A percentile compares a stretch with the other conserved stretches of the same genome.
These are phyloP conservation scores for Drosophila suboccidentalis DNA, from an alignment of 2,888 invertebrate genomes.

Conservation along the genomic window DNA sequence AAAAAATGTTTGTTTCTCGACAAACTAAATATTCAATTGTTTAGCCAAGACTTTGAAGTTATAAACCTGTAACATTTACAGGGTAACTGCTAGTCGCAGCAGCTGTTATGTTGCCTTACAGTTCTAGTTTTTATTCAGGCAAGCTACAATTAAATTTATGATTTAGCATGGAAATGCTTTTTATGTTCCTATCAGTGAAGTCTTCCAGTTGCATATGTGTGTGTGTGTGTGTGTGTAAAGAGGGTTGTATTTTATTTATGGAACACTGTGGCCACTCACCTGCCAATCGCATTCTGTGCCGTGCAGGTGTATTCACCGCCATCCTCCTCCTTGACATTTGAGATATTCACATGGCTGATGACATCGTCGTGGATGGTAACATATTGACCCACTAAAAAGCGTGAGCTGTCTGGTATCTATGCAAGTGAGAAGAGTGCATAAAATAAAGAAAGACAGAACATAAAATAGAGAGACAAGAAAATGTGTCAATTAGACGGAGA, in stretches of 20 bases:
- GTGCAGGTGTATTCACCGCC: constrained; percentile 95
- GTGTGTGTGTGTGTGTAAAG: constrained; percentile 15
- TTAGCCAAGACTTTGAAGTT: neutral
- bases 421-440: neutral
- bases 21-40: neutral
- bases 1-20: no score
- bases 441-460: no score
- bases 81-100: constrained; percentile 1
- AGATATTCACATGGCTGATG: constrained; percentile 96
- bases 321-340: constrained; percentile 94
- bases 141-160: constrained; percentile 78
- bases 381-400: constrained; percentile 96
- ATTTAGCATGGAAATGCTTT: constrained; percentile 80
- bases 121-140: constrained; percentile 46
- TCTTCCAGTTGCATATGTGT: constrained; percentile 7
- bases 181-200: constrained; percentile 54
- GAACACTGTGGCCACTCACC: constrained; percentile 83
- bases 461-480: constrained; percentile 18
- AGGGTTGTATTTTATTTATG: constrained; percentile 60
- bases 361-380: constrained; percentile 97
- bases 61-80: no score
- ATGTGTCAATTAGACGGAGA: constrained; percentile 59
- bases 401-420: constrained; percentile 87
- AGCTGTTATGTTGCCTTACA: no score
- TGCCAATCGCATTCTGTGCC: constrained; percentile 93